phyloP scores from a whole-genome alignment of 2,888 invertebrate species.

The Acholoe squamosa region DNA sequence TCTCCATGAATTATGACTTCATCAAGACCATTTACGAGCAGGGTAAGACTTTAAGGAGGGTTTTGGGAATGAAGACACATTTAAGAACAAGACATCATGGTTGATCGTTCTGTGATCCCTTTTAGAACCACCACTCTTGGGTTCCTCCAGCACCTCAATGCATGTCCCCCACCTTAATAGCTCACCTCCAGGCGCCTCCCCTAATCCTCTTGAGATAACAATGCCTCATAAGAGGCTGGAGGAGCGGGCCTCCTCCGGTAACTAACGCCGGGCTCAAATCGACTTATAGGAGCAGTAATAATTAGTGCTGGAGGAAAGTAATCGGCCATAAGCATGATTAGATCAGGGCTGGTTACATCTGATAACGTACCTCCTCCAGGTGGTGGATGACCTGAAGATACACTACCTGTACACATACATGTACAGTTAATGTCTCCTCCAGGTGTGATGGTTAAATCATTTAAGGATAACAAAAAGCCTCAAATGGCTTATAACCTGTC shows the following conservation, averaged over 20 bases:
- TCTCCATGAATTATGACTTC: no score
- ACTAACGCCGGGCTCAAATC: constrained; percentile 19
- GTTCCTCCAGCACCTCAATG: constrained; percentile 1
- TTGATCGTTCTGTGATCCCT: neutral
- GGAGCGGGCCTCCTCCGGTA: neutral
- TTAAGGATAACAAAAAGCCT: no score
- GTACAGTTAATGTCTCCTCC: no score
- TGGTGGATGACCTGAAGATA: neutral
- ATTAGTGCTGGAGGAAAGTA: neutral
- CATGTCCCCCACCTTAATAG: constrained; percentile 7
- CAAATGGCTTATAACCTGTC: no score
- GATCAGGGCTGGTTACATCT: constrained; percentile 4
- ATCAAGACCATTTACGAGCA: neutral
- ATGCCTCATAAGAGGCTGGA: constrained; percentile 20
- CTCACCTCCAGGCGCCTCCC: neutral
- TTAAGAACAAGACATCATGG: neutral
- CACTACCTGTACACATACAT: no score
- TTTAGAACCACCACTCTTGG: neutral
- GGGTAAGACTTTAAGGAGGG: neutral
- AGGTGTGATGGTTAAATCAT: no score
- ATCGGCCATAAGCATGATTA: constrained; percentile 21
- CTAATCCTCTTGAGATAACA: constrained; percentile 21
- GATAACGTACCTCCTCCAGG: neutral
- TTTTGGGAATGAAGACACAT: neutral
- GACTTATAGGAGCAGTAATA: neutral